Base-by-base conservation (phyloP, 2,113 vertebrate genomes). In the Tichodroma muraria region DNA sequence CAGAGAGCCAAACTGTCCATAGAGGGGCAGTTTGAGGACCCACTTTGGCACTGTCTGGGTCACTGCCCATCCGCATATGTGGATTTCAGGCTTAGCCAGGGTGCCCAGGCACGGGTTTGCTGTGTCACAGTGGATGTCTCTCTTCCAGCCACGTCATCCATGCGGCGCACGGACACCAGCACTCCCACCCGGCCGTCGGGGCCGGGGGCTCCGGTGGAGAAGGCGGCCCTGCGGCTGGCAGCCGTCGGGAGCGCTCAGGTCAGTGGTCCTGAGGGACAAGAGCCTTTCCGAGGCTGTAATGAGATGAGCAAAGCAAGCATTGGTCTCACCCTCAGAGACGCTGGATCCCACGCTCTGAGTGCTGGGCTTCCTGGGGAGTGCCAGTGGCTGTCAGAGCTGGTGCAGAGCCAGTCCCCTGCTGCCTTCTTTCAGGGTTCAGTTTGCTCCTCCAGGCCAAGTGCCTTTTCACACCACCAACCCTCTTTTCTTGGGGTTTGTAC, bases 231-330 rank as follows among this genome's bases (percentile, higher is more conserved):
- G 94, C 97, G 98, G 95, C 96, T 98, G 73, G 90, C 98, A 6
- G 91, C 98, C 1, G 94, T 88, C 24, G 93, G 97, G 50, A 97
- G 95, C 65, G 17, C 98, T 52, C 99, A 98, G 98, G 98, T 99
- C 84, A 15, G 85, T 76, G 52, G 4, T 8, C 8, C n/a, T 10
- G 1, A 14, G 3, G 0, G 54, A 60, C 20, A 38, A 13, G 10
- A 71, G 25, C 40, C n/a, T 35, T 44, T 47, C 35, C 21, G 15
- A 13, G 37, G 11, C 30, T 10, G 0, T 8, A 15, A 33, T 18
- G 71, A 45, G 38, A 53, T 2, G 13, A 49, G 60, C 28, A 11
- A 19, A 19, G 20, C 9, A 8, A 44, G 68, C 23, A 2, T 16
- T 18, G 45, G 2, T 23, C 19, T 40, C 3, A 1, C 13, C 10